A percentile compares a stretch with the other conserved stretches of the same genome.
phyloP scores from a whole-genome alignment of 2,888 invertebrate species.

The Pterostichus madidus region DNA sequence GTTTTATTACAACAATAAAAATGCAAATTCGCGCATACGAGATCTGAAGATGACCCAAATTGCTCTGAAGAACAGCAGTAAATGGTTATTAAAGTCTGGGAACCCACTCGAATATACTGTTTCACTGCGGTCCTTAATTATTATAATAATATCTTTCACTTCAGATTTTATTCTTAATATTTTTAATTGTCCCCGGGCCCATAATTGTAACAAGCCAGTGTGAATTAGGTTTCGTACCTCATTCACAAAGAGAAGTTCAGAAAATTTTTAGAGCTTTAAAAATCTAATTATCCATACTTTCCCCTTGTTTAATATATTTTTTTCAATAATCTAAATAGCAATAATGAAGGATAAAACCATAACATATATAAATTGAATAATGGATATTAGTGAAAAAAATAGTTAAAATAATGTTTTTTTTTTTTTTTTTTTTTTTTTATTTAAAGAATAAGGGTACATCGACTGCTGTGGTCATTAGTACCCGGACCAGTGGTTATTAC shows the following conservation, averaged over 20 bases:
- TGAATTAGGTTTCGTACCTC: neutral
- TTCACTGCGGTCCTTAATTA: too few relatives aligned
- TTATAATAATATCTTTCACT: neutral
- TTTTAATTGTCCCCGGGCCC: neutral
- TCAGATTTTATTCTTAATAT: neutral
- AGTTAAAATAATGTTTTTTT: too few relatives aligned
- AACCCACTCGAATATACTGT: neutral
- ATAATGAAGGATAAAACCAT: too few relatives aligned
- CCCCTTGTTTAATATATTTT: too few relatives aligned
- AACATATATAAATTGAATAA: too few relatives aligned
- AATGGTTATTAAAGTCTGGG: slow-evolving; percentile 17
- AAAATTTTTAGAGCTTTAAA: neutral
- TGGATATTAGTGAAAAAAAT: too few relatives aligned
- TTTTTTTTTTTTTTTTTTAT: too few relatives aligned
- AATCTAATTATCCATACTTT: neutral
- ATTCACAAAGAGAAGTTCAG: too few relatives aligned
- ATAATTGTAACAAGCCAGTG: neutral
- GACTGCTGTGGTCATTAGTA: too few relatives aligned
- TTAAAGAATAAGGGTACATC: too few relatives aligned
- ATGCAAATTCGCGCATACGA: slow-evolving; percentile 31
- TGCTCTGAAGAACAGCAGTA: neutral
- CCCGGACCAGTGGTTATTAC: too few relatives aligned
- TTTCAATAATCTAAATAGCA: too few relatives aligned
- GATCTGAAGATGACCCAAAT: slow-evolving; percentile 29
- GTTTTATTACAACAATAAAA: slow-evolving; percentile 42